Evolutionary conservation across 2,888 invertebrate species (phyloP), one percentile per base, ranked within the genome.

Genomic region (Diarsia brunnea): DNA sequence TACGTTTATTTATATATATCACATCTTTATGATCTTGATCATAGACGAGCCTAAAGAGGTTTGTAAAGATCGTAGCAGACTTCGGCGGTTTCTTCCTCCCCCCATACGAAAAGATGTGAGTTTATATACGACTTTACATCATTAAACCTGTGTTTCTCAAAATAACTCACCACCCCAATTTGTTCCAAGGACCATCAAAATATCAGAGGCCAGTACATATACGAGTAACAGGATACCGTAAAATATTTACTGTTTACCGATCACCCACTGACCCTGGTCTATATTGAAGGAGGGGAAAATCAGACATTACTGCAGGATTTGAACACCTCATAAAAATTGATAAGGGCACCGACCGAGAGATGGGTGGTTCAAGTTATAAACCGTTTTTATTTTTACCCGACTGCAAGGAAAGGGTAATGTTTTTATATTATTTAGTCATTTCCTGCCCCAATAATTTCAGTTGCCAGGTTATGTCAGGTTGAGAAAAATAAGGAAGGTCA

Each of bases 251-350:
- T 51, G 61, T n/a, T 27, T 47, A 47, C 24, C 38, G 12, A 55
- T 47, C 10, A 51, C 55, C 12, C 38, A 19, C 0, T 64, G 53
- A 64, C 58, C 51, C 19, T n/a, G 11, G 11, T 19, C 24, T 2
- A 14, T 67, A 49, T 61, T 49, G 61, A 63, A 43, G 45, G 27
- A 70, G 27, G 7, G 38, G n/a, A 51, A 16, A 45, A 19, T 19
- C n/a, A 43, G n/a, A 66, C 60, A 74, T 68, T 71, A 80, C 80
- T 61, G 47, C 71, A 66, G 58, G 71, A 81, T 69, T 81, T 81
- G 55, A 71, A 69, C 84, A 74, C 63, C 63, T 75, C 69, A 80
- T 71, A 80, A 80, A 84, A 80, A 71, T 45, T 84, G 80, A 84
- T 79, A 64, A 79, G 80, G 74, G 3, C 63, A 47, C 10, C 58